Evolutionary conservation across 2,888 invertebrate species (phyloP).

Genomic region (Ctena decussata): DNA sequence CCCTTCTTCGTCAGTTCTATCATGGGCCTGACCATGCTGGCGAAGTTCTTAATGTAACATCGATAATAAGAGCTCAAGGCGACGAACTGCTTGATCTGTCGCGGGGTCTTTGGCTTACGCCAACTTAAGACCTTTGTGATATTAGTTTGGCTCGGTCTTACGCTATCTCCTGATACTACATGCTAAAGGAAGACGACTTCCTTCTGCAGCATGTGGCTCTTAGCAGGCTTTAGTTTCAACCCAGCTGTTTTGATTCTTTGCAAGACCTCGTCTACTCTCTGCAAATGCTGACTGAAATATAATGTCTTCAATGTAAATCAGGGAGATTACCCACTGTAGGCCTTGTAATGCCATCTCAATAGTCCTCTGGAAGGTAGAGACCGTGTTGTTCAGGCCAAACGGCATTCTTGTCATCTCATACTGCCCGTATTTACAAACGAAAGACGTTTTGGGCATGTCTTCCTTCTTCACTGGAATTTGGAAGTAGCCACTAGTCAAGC

Average conservation of each 20-base stretch:
- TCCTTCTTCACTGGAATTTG: conserved; percentile 44
- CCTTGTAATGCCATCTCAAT: conserved; percentile 39
- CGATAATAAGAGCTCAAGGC: too few species aligned
- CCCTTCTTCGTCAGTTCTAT: too few species aligned
- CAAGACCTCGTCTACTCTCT: conserved; percentile 32
- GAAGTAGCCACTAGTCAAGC: conserved; percentile 42
- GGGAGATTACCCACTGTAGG: conserved; percentile 36
- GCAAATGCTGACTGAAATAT: conserved; percentile 31
- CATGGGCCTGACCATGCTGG: neutral
- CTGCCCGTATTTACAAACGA: conserved; percentile 50
- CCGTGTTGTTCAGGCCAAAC: conserved; percentile 31
- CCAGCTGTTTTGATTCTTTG: conserved; percentile 24
- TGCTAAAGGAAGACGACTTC: conserved; percentile 19
- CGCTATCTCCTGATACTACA: conserved; percentile 2
- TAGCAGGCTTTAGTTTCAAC: conserved; percentile 26
- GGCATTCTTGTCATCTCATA: conserved; percentile 51
- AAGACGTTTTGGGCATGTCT: conserved; percentile 55
- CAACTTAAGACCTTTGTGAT: conserved; percentile 1
- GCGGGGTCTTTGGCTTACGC: conserved; percentile 7
- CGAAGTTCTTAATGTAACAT: conserved; percentile 18
- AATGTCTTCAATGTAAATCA: conserved; percentile 37
- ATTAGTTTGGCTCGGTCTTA: conserved; percentile 16
- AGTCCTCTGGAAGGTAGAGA: conserved; percentile 25
- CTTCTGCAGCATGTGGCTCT: conserved; percentile 23
- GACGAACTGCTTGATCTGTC: conserved; percentile 19